Base-by-base conservation (phyloP, 2,113 vertebrate species). In the Scartelaos histophorus region DNA sequence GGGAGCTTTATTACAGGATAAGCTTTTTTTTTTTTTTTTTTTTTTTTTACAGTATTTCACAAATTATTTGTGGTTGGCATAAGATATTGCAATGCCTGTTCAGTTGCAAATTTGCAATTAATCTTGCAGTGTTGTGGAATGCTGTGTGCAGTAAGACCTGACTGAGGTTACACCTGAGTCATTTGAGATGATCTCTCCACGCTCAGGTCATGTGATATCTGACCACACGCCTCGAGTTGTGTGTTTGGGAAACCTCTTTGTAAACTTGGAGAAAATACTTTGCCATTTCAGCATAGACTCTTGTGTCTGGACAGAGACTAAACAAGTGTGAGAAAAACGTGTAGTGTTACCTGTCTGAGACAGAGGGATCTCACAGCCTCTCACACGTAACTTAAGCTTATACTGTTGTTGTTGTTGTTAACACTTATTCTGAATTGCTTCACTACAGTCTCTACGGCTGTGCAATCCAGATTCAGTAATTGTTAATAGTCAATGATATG, bases 161-260 rank as follows among this genome's bases (percentile, higher is more conserved):
- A 2, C 79, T 87, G 78, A 81, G 81, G 79, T 83, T 78, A 56
- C 78, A 78, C 78, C 65, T 62, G 73, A 80, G 79, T 76, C 71
- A 54, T 7, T 35, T 53, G 74, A 79, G 79, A 71, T 38, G 75
- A 78, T 35, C 2, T 1, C 72, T 0, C 66, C 1, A 10, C 25
- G 19, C 34, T 21, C 54, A n/a, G 77, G 77, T 82, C 81, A 88
- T 84, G 82, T 70, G 86, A 87, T 75, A 78, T 58, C 56, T 51
- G 46, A 70, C 73, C 25, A 66, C 24, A 12, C 66, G 64, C 58
- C 62, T 24, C 70, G 83, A 71, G 81, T 85, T 78, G 75, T 68
- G 68, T 85, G 83, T 70, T 81, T 70, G 57, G 21, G 54, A 56
- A 69, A 57, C 53, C 13, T 71, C 69, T 74, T 46, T 47, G 62